phyloP scores from a whole-genome alignment of 92 coral and sea anemone species.

The Epizoanthus rinbou region DNA sequence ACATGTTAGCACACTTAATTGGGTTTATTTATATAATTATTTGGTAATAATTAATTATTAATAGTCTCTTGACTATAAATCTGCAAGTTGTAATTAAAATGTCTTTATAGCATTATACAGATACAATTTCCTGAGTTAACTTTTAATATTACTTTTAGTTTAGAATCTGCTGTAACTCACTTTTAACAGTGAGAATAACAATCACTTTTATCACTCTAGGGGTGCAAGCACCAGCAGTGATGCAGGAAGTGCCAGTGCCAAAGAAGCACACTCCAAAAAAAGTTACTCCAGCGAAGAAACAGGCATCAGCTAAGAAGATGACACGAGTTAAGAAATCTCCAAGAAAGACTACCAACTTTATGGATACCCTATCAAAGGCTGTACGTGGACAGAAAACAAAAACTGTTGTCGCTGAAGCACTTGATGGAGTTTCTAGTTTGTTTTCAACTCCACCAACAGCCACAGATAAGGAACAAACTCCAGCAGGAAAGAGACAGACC shows the following conservation, averaged over 20 bases:
- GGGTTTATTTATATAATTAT: too few relatives aligned
- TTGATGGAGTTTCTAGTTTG: slow-evolving; percentile 60
- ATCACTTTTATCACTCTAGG: neutral
- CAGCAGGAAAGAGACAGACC: slow-evolving; percentile 20
- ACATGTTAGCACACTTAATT: too few relatives aligned
- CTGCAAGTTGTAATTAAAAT: too few relatives aligned
- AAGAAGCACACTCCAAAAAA: slow-evolving; percentile 27
- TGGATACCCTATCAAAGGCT: slow-evolving; percentile 47
- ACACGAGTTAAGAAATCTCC: slow-evolving; percentile 35
- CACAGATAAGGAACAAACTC: slow-evolving; percentile 13
- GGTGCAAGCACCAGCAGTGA: neutral
- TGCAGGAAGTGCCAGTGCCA: neutral
- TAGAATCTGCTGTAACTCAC: too few relatives aligned
- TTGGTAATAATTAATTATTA: too few relatives aligned
- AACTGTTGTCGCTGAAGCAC: slow-evolving; percentile 40
- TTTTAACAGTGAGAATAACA: too few relatives aligned
- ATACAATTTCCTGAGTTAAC: too few relatives aligned
- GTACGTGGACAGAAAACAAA: slow-evolving; percentile 39
- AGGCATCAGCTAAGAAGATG: slow-evolving; percentile 40
- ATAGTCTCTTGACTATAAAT: too few relatives aligned
- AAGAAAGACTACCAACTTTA: slow-evolving; percentile 3
- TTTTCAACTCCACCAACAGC: slow-evolving; percentile 71
- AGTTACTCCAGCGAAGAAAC: neutral
- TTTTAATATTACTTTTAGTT: too few relatives aligned
- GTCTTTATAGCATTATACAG: too few relatives aligned